Evolutionary conservation across 2,797 vertebrate species (phyloP).

Genomic region (Heliangelus exortis): DNA sequence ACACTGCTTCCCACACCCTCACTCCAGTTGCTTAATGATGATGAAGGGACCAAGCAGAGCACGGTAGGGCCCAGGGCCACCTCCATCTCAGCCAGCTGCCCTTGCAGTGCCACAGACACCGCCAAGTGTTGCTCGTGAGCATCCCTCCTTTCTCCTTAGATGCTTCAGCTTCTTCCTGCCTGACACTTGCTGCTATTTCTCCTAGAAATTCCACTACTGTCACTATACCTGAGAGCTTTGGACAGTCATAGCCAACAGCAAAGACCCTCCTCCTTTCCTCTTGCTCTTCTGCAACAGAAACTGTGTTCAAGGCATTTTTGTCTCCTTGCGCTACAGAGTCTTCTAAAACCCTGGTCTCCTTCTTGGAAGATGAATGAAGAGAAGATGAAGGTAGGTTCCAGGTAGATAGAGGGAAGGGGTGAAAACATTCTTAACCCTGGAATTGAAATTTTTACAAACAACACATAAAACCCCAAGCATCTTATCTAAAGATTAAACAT

Average conservation of each 20-base stretch:
- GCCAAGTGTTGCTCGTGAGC: accelerated
- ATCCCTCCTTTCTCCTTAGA: accelerated
- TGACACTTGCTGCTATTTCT: not conserved
- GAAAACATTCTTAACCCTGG: not conserved
- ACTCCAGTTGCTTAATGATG: not conserved
- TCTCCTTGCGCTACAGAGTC: not conserved
- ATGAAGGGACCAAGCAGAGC: not conserved
- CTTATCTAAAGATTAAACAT: not conserved
- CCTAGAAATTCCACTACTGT: not conserved
- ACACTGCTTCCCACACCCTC: not conserved
- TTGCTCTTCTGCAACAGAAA: not conserved
- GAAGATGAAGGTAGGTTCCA: not conserved
- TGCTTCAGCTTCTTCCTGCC: not conserved
- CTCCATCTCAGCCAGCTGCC: not conserved
- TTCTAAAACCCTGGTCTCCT: not conserved
- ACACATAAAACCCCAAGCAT: not conserved
- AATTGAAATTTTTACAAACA: not conserved
- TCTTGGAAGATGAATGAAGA: not conserved
- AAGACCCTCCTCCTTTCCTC: not conserved
- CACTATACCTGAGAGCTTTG: not conserved
- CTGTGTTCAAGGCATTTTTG: not conserved
- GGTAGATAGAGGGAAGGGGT: not conserved
- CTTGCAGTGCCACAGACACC: accelerated
- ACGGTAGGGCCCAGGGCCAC: not conserved
- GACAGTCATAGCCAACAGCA: not conserved